Percentiles rank a stretch among this genome's conserved stretches.
These are phyloP conservation scores for Solea solea DNA, from an alignment of 2,113 vertebrate genomes.

Conservation along the genomic window DNA sequence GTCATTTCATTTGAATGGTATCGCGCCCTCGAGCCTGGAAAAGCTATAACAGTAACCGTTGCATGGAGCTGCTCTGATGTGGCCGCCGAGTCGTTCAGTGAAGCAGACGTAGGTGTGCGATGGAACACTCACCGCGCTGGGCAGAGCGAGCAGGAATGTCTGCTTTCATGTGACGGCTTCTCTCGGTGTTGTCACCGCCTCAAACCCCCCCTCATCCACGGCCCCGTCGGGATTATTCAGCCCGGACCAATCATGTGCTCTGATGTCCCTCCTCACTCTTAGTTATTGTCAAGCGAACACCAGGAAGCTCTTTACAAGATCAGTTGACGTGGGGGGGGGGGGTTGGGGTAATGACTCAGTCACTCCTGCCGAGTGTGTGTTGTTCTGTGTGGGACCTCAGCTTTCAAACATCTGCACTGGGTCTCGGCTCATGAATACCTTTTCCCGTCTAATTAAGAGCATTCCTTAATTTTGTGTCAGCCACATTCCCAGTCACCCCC, in stretches of 20 bases:
- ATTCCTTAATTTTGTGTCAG: constrained; percentile 76
- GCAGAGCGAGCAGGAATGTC: constrained; percentile 35
- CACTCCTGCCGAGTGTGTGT: constrained; percentile 29
- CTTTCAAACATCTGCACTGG: constrained; percentile 58
- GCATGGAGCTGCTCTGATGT: constrained; percentile 51
- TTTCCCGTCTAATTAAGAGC: constrained; percentile 59
- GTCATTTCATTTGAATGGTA: constrained; percentile 50
- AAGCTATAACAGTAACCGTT: constrained; percentile 38
- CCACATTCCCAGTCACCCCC: constrained; percentile 70
- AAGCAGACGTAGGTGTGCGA: constrained; percentile 55
- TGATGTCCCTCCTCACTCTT: constrained; percentile 45
- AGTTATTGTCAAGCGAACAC: constrained; percentile 48
- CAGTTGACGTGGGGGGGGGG: no score
- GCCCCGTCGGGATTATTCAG: constrained; percentile 48
- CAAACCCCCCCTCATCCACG: constrained; percentile 12
- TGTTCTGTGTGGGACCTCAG: constrained; percentile 26
- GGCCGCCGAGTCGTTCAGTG: constrained; percentile 45
- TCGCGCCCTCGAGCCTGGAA: constrained; percentile 59
- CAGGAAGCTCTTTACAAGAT: constrained; percentile 45
- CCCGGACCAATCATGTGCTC: constrained; percentile 48
- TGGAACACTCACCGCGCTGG: constrained; percentile 23
- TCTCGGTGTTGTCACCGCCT: constrained; percentile 40
- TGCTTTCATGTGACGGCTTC: constrained; percentile 43
- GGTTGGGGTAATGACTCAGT: no score
- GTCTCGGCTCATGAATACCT: constrained; percentile 53